These are phyloP conservation scores for Dryococelus australis DNA, from an alignment of 2,888 invertebrate genomes.

Conservation along the genomic window DNA sequence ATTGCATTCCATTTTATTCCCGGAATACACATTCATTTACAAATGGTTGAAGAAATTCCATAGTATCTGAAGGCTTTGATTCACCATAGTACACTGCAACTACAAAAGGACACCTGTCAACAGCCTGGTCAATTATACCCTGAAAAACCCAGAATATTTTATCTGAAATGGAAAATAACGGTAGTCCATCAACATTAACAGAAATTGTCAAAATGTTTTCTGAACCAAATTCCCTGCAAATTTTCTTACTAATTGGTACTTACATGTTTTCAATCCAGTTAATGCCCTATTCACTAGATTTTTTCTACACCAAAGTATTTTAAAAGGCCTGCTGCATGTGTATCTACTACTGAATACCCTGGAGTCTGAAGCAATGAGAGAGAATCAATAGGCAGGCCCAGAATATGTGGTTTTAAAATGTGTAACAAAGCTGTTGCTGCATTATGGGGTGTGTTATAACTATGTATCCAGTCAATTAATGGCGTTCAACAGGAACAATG, in stretches of 20 bases:
- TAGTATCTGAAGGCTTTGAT: neutral
- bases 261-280: neutral
- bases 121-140: neutral
- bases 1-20: neutral
- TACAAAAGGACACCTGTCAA: neutral
- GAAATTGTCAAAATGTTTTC: neutral
- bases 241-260: neutral
- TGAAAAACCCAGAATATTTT: neutral
- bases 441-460: neutral
- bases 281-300: neutral
- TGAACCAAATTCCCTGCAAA: neutral
- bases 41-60: neutral
- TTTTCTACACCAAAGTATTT: neutral
- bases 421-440: neutral
- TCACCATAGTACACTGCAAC: neutral
- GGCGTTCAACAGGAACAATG: neutral
- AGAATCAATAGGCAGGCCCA: neutral
- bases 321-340: neutral
- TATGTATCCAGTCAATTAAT: neutral
- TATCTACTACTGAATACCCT: neutral
- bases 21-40: neutral
- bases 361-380: neutral
- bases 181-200: conserved; percentile 3
- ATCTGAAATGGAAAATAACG: neutral
- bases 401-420: neutral